phyloP scores from a whole-genome alignment of 92 coral and sea anemone species.

The Ricordea florida region DNA sequence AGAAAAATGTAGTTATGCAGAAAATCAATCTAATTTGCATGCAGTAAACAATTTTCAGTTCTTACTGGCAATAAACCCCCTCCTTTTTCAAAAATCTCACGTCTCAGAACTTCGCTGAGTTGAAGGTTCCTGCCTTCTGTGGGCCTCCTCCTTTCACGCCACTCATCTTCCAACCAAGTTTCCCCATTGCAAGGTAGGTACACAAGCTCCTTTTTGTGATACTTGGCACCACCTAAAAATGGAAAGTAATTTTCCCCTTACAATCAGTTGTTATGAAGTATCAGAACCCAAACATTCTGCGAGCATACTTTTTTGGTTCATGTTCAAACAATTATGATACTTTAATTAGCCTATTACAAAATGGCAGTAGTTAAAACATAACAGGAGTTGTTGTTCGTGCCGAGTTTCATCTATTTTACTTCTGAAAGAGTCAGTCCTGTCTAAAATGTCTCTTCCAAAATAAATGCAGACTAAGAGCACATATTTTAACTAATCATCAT shows the following conservation, averaged over 20 bases:
- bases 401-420: background rate
- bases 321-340: too few relatives aligned
- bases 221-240: slow-evolving; percentile 16
- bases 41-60: too few relatives aligned
- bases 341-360: too few relatives aligned
- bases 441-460: background rate
- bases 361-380: too few relatives aligned
- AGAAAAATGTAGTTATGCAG: background rate
- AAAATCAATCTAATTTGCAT: background rate
- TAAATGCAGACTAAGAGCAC: background rate
- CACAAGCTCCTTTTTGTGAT: slow-evolving; percentile 29
- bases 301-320: background rate
- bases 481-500: background rate
- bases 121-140: background rate
- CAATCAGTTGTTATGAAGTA: background rate
- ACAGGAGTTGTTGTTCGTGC: too few relatives aligned
- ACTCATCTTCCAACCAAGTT: slow-evolving; percentile 53
- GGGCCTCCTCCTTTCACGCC: slow-evolving; percentile 38
- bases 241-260: background rate
- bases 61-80: slow-evolving; percentile 46
- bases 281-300: background rate
- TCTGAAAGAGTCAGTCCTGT: background rate
- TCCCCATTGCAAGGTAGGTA: slow-evolving; percentile 22
- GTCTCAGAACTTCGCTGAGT: slow-evolving; percentile 35
- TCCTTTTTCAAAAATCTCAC: slow-evolving; percentile 42